Percentiles rank a stretch among this genome's conserved stretches.
These are phyloP conservation scores for Diadromus collaris DNA, from an alignment of 2,888 invertebrate species.

Conservation along the genomic window DNA sequence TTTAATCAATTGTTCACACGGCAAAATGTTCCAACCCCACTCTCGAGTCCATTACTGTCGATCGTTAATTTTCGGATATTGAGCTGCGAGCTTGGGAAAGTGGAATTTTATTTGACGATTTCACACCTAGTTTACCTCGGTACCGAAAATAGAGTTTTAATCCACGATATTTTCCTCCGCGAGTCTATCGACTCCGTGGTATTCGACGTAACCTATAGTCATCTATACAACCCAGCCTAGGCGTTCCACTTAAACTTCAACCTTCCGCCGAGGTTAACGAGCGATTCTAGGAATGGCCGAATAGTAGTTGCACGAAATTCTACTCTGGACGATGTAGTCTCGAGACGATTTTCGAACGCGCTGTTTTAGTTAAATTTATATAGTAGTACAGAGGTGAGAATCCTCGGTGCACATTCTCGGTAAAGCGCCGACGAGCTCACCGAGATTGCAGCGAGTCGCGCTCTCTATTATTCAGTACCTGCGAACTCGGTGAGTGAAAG, in stretches of 20 bases:
- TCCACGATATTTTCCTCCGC: conserved; percentile 3
- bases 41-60: background rate
- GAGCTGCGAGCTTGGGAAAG: background rate
- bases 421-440: conserved; percentile 2
- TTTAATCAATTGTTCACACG: conserved; percentile 5
- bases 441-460: background rate
- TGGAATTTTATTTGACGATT: conserved; percentile 41
- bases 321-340: background rate
- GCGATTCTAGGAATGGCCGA: conserved; percentile 9
- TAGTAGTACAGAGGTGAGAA: too few relatives aligned
- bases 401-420: background rate
- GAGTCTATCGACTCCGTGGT: background rate
- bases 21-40: background rate
- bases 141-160: conserved; percentile 14
- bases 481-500: background rate
- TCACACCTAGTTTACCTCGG: conserved; percentile 23
- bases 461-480: conserved; percentile 22
- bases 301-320: background rate
- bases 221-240: background rate
- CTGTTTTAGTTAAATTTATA: conserved; percentile 25
- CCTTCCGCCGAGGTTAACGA: conserved; percentile 35
- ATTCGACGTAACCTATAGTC: background rate
- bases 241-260: conserved; percentile 38
- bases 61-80: conserved; percentile 8
- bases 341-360: background rate